phyloP scores from a whole-genome alignment of 1,140 invertebrate species.

The Lanistes nyassanus region DNA sequence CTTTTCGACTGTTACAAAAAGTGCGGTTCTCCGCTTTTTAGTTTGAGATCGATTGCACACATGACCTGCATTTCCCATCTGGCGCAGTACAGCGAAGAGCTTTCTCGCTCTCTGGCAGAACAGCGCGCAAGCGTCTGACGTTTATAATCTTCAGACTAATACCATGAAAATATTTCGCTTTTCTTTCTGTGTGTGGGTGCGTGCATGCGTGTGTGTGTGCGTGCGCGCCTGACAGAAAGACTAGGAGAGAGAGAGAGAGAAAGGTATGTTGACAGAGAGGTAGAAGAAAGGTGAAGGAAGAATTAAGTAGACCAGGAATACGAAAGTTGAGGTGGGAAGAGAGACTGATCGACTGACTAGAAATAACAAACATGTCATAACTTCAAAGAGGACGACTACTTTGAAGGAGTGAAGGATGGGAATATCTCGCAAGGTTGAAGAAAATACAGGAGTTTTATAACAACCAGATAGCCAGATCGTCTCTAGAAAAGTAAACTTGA shows the following conservation, averaged over 20 bases:
- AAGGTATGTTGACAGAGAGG: conserved; percentile 9
- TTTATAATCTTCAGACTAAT: no score
- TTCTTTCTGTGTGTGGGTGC: conserved; percentile 1
- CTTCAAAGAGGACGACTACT: neutral
- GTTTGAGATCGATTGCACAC: no score
- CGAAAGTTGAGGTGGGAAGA: neutral
- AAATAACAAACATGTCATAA: neutral
- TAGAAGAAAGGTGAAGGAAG: neutral
- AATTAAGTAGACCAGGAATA: neutral
- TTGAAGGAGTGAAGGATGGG: neutral
- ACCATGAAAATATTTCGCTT: neutral
- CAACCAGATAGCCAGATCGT: neutral
- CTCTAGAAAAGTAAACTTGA: neutral
- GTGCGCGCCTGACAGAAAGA: neutral
- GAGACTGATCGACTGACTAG: neutral
- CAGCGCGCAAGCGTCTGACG: no score
- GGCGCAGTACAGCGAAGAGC: no score
- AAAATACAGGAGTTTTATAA: neutral
- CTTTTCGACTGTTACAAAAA: no score
- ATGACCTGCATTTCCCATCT: no score
- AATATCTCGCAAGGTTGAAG: neutral
- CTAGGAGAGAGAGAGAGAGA: conserved; percentile 4
- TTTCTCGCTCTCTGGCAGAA: no score
- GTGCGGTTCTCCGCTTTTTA: no score
- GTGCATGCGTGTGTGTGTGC: conserved; percentile 11